Conservation (phyloP, 1,140 invertebrate genomes). For the Panagrolaimus sp. region DNA sequence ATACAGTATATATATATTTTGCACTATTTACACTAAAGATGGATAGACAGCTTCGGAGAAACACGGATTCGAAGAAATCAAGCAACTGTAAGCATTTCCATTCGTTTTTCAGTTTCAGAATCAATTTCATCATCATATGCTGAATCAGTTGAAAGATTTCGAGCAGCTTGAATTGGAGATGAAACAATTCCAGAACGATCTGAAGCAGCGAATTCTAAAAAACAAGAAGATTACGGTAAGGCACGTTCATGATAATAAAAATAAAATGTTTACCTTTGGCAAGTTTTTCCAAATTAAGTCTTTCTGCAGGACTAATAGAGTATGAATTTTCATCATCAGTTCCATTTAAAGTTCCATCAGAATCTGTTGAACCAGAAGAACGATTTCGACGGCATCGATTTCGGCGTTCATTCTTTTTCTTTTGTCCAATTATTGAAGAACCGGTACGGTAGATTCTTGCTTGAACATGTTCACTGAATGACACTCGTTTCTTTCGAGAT, state of each 20-base stretch:
- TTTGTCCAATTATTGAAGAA: background rate
- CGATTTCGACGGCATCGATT: background rate
- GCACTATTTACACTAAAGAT: too few species aligned
- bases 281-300: background rate
- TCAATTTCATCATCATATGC: constrained; percentile 6
- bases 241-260: background rate
- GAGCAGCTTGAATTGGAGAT: background rate
- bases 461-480: constrained; percentile 33
- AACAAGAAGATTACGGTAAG: background rate
- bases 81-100: too few species aligned
- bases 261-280: background rate
- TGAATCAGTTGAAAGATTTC: constrained; percentile 2
- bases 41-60: too few species aligned
- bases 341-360: background rate
- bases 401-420: background rate
- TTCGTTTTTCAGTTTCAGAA: too few species aligned
- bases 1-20: too few species aligned
- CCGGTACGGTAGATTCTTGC: constrained; percentile 29
- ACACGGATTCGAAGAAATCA: too few species aligned
- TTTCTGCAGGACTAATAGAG: background rate
- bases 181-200: background rate
- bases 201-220: background rate
- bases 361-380: background rate
- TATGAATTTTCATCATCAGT: constrained; percentile 1
- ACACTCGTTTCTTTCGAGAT: constrained; percentile 33